phyloP scores from a whole-genome alignment of 2,113 vertebrate species.

The Pogona vitticeps region DNA sequence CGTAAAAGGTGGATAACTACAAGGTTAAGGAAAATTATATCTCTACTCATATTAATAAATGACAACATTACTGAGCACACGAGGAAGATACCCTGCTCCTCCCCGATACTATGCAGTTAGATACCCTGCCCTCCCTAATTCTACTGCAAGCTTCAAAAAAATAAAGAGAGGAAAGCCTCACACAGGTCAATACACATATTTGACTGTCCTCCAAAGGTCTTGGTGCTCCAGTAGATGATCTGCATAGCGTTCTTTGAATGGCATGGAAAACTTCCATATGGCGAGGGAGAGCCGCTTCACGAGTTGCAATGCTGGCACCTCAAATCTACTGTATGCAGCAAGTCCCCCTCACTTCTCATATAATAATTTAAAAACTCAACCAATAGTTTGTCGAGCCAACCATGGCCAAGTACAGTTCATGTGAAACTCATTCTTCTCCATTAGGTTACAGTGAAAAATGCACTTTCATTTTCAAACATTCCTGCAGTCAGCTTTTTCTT shows the following conservation, averaged over 20 bases:
- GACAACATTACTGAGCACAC: neutral
- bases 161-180: neutral
- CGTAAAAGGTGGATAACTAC: constrained; percentile 16
- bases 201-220: neutral
- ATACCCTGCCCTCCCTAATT: neutral
- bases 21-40: constrained; percentile 8
- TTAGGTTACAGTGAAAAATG: neutral
- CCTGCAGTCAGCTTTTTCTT: neutral
- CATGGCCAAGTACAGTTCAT: neutral
- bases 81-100: neutral
- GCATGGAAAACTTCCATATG: neutral
- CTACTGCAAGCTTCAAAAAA: neutral
- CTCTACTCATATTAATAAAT: constrained; percentile 17
- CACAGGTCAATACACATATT: neutral
- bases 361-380: neutral
- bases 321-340: neutral
- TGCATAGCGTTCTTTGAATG: neutral
- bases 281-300: neutral
- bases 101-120: neutral
- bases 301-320: neutral
- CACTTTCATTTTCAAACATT: neutral
- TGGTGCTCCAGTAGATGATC: neutral
- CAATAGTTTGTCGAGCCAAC: neutral
- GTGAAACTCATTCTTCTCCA: neutral
- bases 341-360: neutral